Base-by-base conservation (phyloP, 2,113 vertebrate genomes). In the Rhynchopsitta pachyrhyncha region DNA sequence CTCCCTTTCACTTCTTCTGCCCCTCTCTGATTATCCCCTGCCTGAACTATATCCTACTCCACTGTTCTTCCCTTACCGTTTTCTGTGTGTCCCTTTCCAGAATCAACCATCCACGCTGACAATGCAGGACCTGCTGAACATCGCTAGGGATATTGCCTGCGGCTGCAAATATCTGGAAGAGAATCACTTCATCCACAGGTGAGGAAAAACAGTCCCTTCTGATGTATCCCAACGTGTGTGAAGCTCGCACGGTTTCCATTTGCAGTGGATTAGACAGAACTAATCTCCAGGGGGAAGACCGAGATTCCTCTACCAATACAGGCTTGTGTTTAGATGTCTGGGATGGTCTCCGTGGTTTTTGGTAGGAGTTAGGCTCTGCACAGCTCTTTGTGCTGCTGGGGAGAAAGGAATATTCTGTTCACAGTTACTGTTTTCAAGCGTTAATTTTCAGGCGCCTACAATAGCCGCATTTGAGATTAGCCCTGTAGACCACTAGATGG, bases 151-250 rank as follows among this genome's bases (percentile, higher is more conserved):
- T 91, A 99, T 99, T 69, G 99, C 99, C 62, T 98, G 98, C 0
- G 99, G 99, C 93, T 99, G 99, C 90, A 98, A 98, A 91, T 99
- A 99, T 66, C 97, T 99, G 93, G 98, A 99, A 83, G 99, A 99
- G 92, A 99, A 99, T 96, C 99, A 99, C 95, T 99, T 99, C 95
- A 99, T 99, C 86, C 99, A 99, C 98, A 98, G 98, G 99, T 99
- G 71, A 96, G 95, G 78, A 79, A 53, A 69, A 62, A 42, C 10
- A 27, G 42, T 64, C 44, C 28, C 11, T 91, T 90, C 31, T 44
- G 28, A 14, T 18, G 6, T 39, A 31, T 47, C 27, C 82, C n/a
- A 18, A 31, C 2, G 27, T 25, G 39, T 2, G 5, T 11, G 52
- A 88, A 41, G n/a, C 66, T 93, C 62, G 16, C 19, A 9, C 11